Evolutionary conservation across 2,797 vertebrate species (phyloP), one percentile per base, ranked within the genome.

Genomic region (Saxicola maurus): DNA sequence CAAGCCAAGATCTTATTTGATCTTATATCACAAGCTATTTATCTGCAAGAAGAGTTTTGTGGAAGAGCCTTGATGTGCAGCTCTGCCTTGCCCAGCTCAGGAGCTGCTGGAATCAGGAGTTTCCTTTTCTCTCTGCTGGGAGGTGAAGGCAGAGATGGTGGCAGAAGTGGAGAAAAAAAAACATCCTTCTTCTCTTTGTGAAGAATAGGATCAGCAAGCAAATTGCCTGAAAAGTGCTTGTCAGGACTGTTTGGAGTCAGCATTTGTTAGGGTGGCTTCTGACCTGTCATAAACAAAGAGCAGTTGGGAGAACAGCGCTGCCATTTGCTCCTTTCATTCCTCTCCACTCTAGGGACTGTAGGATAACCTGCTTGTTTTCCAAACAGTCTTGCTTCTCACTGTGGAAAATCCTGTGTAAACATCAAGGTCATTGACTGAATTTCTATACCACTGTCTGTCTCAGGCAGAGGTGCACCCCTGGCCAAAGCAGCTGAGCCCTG

Each of bases 321-420:
- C 61, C n/a, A 13, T 79, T 90, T 79, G 19, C 53, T 86, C 16
- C 30, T 83, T 89, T 78, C 45, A 45, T 73, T 86, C 24, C 13
- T 79, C 23, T 65, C 60, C 12, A 46, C 74, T 86, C 74, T 40
- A 64, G 51, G 64, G 77, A 86, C 86, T 0, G 2, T 18, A 52
- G 60, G 56, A 28, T 69, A 77, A 51, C 25, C 30, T 1, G 0
- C 66, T 86, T 73, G 27, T 82, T 90, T 82, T 87, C 69, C 76
- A n/a, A 56, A 67, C 13, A 1, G 1, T 17, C 49, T 72, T 71
- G 21, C 20, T 77, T 74, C 53, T 92, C 30, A 2, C 33, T 35
- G 45, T 79, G 59, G 69, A 94, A 89, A 86, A 86, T 42, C 27
- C 42, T 24, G 30, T 40, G 52, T 71, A 73, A 88, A 86, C 80